Evolutionary conservation across 2,113 vertebrate species (phyloP).

Genomic region (Rana temporaria): DNA sequence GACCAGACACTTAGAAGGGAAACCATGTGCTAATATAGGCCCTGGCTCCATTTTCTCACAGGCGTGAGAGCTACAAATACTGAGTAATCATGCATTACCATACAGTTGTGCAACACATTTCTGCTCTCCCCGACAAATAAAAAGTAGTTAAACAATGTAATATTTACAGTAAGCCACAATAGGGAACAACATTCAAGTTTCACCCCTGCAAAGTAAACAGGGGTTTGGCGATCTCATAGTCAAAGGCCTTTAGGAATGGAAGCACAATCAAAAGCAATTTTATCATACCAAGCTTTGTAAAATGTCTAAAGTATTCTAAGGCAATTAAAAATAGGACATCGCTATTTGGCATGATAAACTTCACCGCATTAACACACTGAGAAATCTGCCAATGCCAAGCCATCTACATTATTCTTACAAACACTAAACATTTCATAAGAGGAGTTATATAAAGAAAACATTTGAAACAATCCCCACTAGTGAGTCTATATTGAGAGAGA

Average conservation of each 20-base stretch:
- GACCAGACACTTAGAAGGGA: too few species aligned
- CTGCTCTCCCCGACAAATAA: background rate
- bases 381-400: constrained; percentile 7
- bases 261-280: constrained; percentile 79
- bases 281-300: constrained; percentile 70
- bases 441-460: constrained; percentile 59
- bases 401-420: constrained; percentile 45
- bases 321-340: constrained; percentile 77
- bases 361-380: constrained; percentile 7
- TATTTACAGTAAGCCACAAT: constrained; percentile 74
- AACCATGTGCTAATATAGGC: too few species aligned
- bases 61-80: too few species aligned
- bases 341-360: constrained; percentile 74
- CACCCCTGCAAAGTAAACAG: background rate
- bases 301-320: constrained; percentile 77
- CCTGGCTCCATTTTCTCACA: too few species aligned
- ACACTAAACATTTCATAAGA: constrained; percentile 63
- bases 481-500: background rate
- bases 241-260: constrained; percentile 84
- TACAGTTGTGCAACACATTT: constrained; percentile 8
- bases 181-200: constrained; percentile 74
- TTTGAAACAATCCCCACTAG: background rate
- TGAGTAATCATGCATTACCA: background rate
- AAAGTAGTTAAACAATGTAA: constrained; percentile 55
- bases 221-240: constrained; percentile 74